phyloP scores from a whole-genome alignment of 2,113 vertebrate species.

The Grammomys dolichurus region DNA sequence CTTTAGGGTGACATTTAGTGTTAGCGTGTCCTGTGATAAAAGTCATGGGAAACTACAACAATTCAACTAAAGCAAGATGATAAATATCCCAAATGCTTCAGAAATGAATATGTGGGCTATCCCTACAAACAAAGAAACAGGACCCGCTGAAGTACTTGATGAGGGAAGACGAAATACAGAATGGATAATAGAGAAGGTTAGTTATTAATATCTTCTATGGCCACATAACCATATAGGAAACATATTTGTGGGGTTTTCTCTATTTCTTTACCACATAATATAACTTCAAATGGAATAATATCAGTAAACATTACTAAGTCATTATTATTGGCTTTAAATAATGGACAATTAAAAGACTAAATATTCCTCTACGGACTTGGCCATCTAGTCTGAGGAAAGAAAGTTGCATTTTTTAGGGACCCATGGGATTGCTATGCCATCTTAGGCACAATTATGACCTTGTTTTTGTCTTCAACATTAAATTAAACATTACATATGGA shows the following conservation, averaged over 20 bases:
- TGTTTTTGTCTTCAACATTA: background rate
- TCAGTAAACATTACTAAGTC: background rate
- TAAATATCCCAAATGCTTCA: background rate
- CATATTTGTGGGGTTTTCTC: background rate
- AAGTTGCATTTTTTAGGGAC: background rate
- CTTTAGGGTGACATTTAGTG: background rate
- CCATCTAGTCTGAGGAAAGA: background rate
- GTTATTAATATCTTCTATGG: background rate
- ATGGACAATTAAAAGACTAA: background rate
- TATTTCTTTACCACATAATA: background rate
- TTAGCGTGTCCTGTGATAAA: background rate
- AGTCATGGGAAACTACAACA: background rate
- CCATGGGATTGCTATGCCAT: background rate
- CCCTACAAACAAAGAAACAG: too few species aligned
- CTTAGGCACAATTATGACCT: background rate
- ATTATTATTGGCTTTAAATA: background rate
- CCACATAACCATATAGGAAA: background rate
- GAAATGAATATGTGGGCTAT: background rate
- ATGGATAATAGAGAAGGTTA: background rate
- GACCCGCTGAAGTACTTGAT: too few species aligned
- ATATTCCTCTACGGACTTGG: background rate
- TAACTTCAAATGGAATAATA: background rate
- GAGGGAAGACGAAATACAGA: background rate
- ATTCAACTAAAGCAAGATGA: background rate
- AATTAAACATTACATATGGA: background rate